phyloP scores from a whole-genome alignment of 2,797 vertebrate species.

The Scolopax bukidnonensis region DNA sequence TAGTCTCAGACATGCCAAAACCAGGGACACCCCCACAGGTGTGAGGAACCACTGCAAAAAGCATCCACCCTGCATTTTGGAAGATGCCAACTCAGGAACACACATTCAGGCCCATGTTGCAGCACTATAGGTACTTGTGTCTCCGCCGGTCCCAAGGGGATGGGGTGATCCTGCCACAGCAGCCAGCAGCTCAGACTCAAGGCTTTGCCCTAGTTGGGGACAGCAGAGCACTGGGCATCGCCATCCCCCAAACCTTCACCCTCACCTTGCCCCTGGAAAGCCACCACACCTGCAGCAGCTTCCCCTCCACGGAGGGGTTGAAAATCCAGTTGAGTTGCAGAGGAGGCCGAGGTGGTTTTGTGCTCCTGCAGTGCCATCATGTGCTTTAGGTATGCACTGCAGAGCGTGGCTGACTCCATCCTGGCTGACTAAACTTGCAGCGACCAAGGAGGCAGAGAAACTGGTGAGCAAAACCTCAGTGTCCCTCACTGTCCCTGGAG shows the following conservation, averaged over 20 bases:
- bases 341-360: not conserved
- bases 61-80: rapidly evolving
- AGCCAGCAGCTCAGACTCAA: not conserved
- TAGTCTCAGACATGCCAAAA: not conserved
- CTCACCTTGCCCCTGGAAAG: rapidly evolving
- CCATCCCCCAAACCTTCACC: rapidly evolving
- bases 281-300: not conserved
- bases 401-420: not conserved
- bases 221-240: not conserved
- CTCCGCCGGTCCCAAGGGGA: not conserved
- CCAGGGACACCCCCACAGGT: not conserved
- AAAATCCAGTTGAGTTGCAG: not conserved
- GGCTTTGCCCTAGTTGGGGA: rapidly evolving
- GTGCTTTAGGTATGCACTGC: slow-evolving; percentile 28
- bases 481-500: not conserved
- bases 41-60: not conserved
- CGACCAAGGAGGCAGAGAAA: not conserved
- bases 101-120: rapidly evolving
- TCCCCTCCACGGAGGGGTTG: not conserved
- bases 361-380: slow-evolving; percentile 76
- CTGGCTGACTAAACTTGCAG: not conserved
- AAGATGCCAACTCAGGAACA: not conserved
- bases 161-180: not conserved
- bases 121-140: rapidly evolving
- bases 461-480: not conserved